A percentile compares a stretch with the other conserved stretches of the same genome.
Conservation (phyloP, 30 jellyfish, hydroid and myxozoan species). For the Turritopsis rubra region DNA sequence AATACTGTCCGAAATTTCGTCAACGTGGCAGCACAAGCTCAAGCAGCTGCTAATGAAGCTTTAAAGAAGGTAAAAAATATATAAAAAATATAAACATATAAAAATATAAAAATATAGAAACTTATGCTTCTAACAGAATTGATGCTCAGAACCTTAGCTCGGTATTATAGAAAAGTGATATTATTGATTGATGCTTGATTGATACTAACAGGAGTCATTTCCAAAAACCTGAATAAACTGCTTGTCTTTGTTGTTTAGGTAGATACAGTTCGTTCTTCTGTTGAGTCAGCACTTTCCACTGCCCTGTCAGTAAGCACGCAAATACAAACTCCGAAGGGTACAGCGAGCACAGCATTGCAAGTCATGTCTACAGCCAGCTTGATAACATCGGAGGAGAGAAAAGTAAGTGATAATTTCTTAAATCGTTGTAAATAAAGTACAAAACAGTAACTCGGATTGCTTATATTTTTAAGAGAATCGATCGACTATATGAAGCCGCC, state of each 20-base stretch:
- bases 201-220: too few species aligned
- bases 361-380: slow-evolving; percentile 14
- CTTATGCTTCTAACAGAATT: not conserved
- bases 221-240: too few species aligned
- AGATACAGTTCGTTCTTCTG: slow-evolving; percentile 41
- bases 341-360: slow-evolving; percentile 33
- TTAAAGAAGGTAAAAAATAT: slow-evolving; percentile 51
- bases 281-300: slow-evolving; percentile 33
- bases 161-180: not conserved
- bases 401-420: slow-evolving; percentile 3
- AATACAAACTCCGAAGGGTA: slow-evolving; percentile 39
- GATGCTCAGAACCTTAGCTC: not conserved
- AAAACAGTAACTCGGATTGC: not conserved
- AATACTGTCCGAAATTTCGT: slow-evolving; percentile 65
- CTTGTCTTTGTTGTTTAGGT: slow-evolving; percentile 26
- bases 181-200: not conserved
- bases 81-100: too few species aligned
- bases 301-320: slow-evolving; percentile 42
- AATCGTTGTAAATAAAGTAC: not conserved
- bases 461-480: slow-evolving; percentile 13
- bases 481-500: slow-evolving; percentile 12
- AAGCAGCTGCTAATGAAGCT: slow-evolving; percentile 72
- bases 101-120: not conserved
- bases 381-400: not conserved
- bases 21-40: slow-evolving; percentile 81